phyloP scores from a whole-genome alignment of 2,888 invertebrate species.

The Adineta ricciae region DNA sequence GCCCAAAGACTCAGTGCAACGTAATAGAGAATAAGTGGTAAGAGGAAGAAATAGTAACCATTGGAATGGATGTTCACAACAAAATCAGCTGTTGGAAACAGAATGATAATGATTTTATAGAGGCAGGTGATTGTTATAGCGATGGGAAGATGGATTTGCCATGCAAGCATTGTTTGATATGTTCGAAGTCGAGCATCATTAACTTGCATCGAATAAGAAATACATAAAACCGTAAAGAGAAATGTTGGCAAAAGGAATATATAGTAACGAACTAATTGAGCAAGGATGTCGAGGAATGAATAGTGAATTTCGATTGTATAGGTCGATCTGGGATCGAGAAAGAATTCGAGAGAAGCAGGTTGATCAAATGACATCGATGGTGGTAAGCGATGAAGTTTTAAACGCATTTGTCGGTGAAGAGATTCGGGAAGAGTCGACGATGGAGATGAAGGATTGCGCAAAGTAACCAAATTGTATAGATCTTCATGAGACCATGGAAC shows the following conservation, averaged over 20 bases:
- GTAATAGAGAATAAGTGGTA: background rate
- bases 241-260: background rate
- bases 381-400: background rate
- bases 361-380: background rate
- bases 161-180: conserved; percentile 1
- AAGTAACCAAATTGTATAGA: background rate
- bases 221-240: conserved; percentile 8
- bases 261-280: conserved; percentile 11
- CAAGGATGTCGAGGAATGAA: background rate
- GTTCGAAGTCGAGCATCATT: background rate
- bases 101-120: background rate
- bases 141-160: background rate
- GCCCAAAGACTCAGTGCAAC: background rate
- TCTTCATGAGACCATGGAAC: conserved; percentile 19
- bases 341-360: background rate
- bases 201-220: background rate
- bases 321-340: background rate
- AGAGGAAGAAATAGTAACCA: conserved; percentile 1
- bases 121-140: background rate
- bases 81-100: background rate
- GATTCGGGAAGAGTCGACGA: background rate
- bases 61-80: background rate
- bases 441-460: background rate
- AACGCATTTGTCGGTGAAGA: background rate
- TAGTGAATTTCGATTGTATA: background rate